Conservation (phyloP, 2,797 vertebrate species). For the Notoglanidium macrostoma region DNA sequence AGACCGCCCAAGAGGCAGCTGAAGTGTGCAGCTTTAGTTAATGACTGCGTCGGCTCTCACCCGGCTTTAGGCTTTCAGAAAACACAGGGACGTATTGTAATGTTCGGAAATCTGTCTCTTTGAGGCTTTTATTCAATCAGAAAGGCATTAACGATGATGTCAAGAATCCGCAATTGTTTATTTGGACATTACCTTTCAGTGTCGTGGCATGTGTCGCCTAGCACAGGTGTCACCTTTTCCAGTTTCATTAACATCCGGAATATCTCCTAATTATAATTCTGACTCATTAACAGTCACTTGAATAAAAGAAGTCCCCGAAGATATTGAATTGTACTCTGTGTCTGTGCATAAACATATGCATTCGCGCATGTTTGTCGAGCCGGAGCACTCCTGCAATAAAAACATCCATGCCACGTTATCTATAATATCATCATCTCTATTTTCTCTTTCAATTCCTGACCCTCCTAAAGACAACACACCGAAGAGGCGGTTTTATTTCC, state of each 20-base stretch:
- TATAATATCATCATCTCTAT: constrained; percentile 83
- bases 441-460: constrained; percentile 66
- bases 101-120: not conserved
- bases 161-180: not conserved
- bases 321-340: no score
- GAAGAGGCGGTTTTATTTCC: constrained; percentile 44
- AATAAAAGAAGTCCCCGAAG: not conserved
- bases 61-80: not conserved
- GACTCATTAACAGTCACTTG: not conserved
- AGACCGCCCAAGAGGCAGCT: constrained; percentile 19
- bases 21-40: constrained; percentile 30
- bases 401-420: constrained; percentile 85
- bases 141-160: not conserved
- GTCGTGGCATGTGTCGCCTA: not conserved
- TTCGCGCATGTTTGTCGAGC: constrained; percentile 49
- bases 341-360: not conserved
- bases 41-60: constrained; percentile 6
- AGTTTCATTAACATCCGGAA: not conserved
- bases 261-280: not conserved
- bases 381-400: constrained; percentile 75
- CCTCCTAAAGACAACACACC: constrained; percentile 53
- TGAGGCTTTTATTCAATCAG: not conserved
- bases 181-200: not conserved
- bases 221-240: not conserved
- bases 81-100: not conserved